These are phyloP conservation scores for Drosophila nasuta DNA, from an alignment of 1,140 invertebrate genomes.

Conservation along the genomic window DNA sequence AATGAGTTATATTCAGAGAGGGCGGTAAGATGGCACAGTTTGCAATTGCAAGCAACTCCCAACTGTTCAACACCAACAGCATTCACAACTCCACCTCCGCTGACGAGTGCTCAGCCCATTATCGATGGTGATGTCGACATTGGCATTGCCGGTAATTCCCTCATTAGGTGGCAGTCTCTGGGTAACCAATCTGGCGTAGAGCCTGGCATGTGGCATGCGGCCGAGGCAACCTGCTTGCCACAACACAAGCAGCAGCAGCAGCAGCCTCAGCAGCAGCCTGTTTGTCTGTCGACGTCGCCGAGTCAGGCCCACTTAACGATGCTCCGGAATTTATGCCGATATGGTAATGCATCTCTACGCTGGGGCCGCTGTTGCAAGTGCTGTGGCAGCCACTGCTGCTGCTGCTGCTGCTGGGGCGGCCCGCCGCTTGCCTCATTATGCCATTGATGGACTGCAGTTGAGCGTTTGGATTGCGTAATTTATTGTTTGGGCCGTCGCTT, in stretches of 20 bases:
- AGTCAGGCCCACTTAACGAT: slow-evolving; percentile 77
- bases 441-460: slow-evolving; percentile 84
- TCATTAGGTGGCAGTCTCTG: slow-evolving; percentile 63
- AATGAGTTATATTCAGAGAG: neutral
- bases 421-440: slow-evolving; percentile 77
- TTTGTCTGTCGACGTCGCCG: slow-evolving; percentile 43
- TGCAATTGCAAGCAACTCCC: neutral
- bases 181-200: slow-evolving; percentile 43
- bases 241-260: slow-evolving; percentile 32
- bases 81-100: slow-evolving; percentile 21
- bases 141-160: slow-evolving; percentile 67
- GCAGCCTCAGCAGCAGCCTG: slow-evolving; percentile 35
- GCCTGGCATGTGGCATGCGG: slow-evolving; percentile 19
- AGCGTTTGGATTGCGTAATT: slow-evolving; percentile 84
- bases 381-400: slow-evolving; percentile 17
- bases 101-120: slow-evolving; percentile 38
- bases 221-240: slow-evolving; percentile 42
- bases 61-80: neutral
- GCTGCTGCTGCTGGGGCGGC: slow-evolving; percentile 39
- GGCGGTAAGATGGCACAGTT: neutral
- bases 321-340: slow-evolving; percentile 84
- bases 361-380: slow-evolving; percentile 44
- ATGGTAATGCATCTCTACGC: slow-evolving; percentile 79
- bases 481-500: slow-evolving; percentile 80
- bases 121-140: slow-evolving; percentile 56